These are phyloP conservation scores for Cavia porcellus DNA, from an alignment of 2,113 vertebrate genomes.

Conservation along the genomic window DNA sequence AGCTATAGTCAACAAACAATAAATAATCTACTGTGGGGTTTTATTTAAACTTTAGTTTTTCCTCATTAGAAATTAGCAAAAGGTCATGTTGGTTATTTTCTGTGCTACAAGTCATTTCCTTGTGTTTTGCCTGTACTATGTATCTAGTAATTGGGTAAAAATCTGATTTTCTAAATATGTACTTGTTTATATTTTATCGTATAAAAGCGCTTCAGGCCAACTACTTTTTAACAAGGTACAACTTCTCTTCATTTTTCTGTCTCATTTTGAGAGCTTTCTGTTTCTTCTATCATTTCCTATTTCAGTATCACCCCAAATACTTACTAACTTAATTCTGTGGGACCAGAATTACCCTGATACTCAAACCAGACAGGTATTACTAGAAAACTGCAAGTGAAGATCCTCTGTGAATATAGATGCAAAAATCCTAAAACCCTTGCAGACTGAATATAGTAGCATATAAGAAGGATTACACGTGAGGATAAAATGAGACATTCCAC, in stretches of 20 bases:
- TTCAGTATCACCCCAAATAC: not conserved
- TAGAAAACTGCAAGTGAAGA: not conserved
- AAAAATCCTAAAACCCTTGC: not conserved
- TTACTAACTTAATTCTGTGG: not conserved
- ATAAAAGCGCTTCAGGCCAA: not conserved
- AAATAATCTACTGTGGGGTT: not conserved
- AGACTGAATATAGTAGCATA: not conserved
- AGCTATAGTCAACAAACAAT: not conserved
- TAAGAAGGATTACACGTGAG: not conserved
- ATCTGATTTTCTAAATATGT: constrained; percentile 18
- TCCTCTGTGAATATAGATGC: not conserved
- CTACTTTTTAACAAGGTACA: not conserved
- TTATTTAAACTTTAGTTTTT: constrained; percentile 44
- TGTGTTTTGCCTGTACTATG: not conserved
- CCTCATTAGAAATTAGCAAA: not conserved
- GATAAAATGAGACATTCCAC: not conserved
- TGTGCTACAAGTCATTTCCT: not conserved
- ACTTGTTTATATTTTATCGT: not conserved
- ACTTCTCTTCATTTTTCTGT: constrained; percentile 46
- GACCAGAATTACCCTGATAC: not conserved
- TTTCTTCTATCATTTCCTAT: not conserved
- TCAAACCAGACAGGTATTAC: not conserved
- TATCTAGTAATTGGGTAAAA: not conserved
- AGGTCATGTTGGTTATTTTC: not conserved
- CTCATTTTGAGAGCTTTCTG: not conserved